Evolutionary conservation across 1,140 invertebrate species (phyloP).

Genomic region (Acromyrmex echinatior): DNA sequence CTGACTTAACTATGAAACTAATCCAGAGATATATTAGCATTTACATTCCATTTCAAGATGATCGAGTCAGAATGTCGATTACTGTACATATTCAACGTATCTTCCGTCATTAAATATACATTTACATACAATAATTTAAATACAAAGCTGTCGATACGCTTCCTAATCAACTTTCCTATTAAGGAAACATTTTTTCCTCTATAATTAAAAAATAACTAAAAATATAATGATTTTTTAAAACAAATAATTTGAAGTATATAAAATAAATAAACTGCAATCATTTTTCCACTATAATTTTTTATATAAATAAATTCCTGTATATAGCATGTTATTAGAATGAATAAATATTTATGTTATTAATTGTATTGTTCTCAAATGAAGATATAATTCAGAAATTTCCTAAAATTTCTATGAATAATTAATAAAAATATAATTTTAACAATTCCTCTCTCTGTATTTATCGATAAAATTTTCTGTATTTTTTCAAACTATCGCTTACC

Average conservation of each 20-base stretch:
- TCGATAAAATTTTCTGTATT: background rate
- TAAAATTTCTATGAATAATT: background rate
- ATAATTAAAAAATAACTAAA: background rate
- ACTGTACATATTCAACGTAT: background rate
- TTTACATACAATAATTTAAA: conserved; percentile 19
- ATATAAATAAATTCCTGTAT: background rate
- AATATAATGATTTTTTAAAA: background rate
- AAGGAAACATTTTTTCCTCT: background rate
- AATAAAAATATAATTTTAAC: background rate
- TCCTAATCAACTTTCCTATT: conserved; percentile 7
- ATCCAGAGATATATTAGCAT: conserved; percentile 19
- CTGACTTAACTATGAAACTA: conserved; percentile 29
- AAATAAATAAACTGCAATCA: background rate
- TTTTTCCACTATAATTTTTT: background rate
- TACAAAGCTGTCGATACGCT: background rate
- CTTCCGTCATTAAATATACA: background rate
- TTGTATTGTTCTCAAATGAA: background rate
- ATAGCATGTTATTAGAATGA: background rate
- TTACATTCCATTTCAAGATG: conserved; percentile 41
- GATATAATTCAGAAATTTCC: background rate
- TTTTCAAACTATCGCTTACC: background rate
- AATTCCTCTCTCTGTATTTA: background rate
- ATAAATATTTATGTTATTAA: background rate
- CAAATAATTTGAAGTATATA: background rate
- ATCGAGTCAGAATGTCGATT: conserved; percentile 42